A percentile compares a stretch with the other conserved stretches of the same genome.
Evolutionary conservation across 2,888 invertebrate species (phyloP).

Genomic region (Volucella inanis): DNA sequence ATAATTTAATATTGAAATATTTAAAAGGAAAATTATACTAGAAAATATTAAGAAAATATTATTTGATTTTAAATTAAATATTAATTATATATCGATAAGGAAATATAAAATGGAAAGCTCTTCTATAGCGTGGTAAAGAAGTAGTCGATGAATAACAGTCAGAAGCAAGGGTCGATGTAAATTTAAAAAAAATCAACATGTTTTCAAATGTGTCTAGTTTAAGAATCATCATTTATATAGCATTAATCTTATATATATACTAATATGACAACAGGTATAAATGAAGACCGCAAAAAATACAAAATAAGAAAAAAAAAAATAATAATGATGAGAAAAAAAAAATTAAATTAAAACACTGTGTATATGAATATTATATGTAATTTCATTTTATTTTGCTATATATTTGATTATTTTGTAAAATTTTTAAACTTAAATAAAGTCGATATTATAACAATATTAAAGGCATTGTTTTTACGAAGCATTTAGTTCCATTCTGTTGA

Average conservation of each 20-base stretch:
- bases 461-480: not conserved
- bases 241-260: constrained; percentile 7
- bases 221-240: constrained; percentile 42
- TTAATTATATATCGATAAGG: constrained; percentile 27
- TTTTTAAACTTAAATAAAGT: constrained; percentile 73
- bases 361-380: constrained; percentile 72
- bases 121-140: constrained; percentile 45
- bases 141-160: constrained; percentile 19
- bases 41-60: constrained; percentile 13
- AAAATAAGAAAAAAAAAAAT: constrained; percentile 16
- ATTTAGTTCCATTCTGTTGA: too few species aligned
- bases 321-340: not conserved
- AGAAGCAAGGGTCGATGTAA: constrained; percentile 18
- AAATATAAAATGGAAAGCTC: constrained; percentile 32
- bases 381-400: constrained; percentile 73
- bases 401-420: constrained; percentile 72
- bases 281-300: constrained; percentile 37
- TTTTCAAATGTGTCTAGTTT: constrained; percentile 30
- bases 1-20: constrained; percentile 24
- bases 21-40: constrained; percentile 25
- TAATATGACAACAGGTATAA: constrained; percentile 21
- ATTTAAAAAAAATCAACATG: constrained; percentile 45
- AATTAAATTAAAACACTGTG: constrained; percentile 58
- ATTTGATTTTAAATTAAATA: constrained; percentile 8
- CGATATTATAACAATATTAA: constrained; percentile 64